Conservation (phyloP, 2,888 invertebrate genomes). For the Papilio elwesi region DNA sequence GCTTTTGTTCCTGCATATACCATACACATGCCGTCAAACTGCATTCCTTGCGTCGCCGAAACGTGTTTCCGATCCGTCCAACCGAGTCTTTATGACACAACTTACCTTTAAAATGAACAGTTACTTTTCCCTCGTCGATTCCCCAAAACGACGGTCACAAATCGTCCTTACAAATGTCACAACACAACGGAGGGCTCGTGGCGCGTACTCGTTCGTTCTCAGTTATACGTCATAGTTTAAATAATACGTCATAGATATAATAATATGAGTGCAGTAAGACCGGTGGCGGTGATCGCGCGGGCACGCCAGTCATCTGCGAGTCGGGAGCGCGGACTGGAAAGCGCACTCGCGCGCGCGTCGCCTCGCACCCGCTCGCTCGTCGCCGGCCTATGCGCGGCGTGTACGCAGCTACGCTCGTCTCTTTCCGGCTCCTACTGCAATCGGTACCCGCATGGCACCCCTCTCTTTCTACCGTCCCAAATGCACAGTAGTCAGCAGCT, state of each 20-base stretch:
- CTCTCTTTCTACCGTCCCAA: slow-evolving; percentile 57
- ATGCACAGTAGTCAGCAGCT: slow-evolving; percentile 77
- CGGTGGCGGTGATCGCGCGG: slow-evolving; percentile 68
- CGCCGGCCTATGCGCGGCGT: slow-evolving; percentile 64
- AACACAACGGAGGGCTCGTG: slow-evolving; percentile 65
- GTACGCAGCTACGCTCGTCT: slow-evolving; percentile 65
- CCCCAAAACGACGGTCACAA: slow-evolving; percentile 58
- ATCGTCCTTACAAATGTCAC: slow-evolving; percentile 59
- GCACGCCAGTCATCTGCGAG: slow-evolving; percentile 75
- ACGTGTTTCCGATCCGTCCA: slow-evolving; percentile 74
- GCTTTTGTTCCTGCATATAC: slow-evolving; percentile 81
- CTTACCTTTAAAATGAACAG: slow-evolving; percentile 82
- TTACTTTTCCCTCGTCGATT: slow-evolving; percentile 69
- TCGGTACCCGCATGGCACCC: slow-evolving; percentile 41
- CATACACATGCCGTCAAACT: slow-evolving; percentile 80
- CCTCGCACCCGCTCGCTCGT: slow-evolving; percentile 62
- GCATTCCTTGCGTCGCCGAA: slow-evolving; percentile 81
- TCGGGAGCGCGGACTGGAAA: slow-evolving; percentile 79
- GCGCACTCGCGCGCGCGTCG: slow-evolving; percentile 69
- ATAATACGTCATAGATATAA: slow-evolving; percentile 60
- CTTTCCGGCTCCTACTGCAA: slow-evolving; percentile 49
- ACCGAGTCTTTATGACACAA: slow-evolving; percentile 78
- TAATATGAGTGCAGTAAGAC: slow-evolving; percentile 69
- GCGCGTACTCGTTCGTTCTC: slow-evolving; percentile 55
- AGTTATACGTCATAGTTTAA: slow-evolving; percentile 72